Evolutionary conservation across 2,888 invertebrate genomes (phyloP).

Genomic region (Trichogramma evanescens): DNA sequence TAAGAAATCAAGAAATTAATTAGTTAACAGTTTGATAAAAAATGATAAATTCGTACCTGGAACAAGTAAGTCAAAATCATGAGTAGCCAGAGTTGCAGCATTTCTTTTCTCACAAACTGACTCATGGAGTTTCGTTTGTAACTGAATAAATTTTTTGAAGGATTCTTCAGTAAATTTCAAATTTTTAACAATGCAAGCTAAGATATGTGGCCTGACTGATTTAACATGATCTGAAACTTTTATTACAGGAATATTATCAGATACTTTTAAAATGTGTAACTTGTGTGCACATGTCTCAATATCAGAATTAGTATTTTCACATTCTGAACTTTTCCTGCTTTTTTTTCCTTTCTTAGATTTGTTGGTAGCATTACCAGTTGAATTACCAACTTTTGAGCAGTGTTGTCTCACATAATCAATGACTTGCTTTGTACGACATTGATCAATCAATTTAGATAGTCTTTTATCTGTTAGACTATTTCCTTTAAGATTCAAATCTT

Average conservation of each 20-base stretch:
- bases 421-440: constrained; percentile 68
- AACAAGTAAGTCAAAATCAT: constrained; percentile 63
- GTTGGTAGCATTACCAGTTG: constrained; percentile 23
- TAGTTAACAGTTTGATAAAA: not conserved
- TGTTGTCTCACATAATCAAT: constrained; percentile 69
- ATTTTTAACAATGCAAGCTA: constrained; percentile 65
- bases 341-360: constrained; percentile 39
- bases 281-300: constrained; percentile 37
- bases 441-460: constrained; percentile 66
- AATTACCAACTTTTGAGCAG: constrained; percentile 48
- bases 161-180: constrained; percentile 56
- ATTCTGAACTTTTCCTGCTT: constrained; percentile 34
- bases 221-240: constrained; percentile 55
- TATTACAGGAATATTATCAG: constrained; percentile 50
- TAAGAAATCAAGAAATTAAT: constrained; percentile 2
- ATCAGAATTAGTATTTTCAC: constrained; percentile 28
- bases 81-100: constrained; percentile 75
- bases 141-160: constrained; percentile 71
- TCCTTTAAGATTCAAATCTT: constrained; percentile 67
- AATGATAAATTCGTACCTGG: constrained; percentile 39
- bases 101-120: constrained; percentile 71
- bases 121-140: constrained; percentile 73
- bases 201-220: constrained; percentile 61
- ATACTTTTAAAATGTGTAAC: constrained; percentile 37
- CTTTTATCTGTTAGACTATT: constrained; percentile 69